These are phyloP conservation scores for Philotrypesis tridentata DNA, from an alignment of 1,140 invertebrate species.

Conservation along the genomic window DNA sequence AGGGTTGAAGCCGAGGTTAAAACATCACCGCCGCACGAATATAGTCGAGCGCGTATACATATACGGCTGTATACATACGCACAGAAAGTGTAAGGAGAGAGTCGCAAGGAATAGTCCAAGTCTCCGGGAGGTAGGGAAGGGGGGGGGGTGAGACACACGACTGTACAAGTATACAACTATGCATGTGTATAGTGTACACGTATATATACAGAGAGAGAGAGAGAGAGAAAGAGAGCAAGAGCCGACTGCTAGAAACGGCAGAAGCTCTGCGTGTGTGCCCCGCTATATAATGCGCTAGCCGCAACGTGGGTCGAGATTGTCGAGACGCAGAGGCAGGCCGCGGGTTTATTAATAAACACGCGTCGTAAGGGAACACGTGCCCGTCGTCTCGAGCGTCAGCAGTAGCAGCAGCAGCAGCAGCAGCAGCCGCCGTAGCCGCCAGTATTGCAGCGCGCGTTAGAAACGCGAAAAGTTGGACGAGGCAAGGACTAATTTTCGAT, in stretches of 20 bases:
- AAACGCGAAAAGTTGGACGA: conserved; percentile 9
- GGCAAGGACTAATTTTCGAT: conserved; percentile 1
- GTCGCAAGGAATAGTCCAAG: neutral
- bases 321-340: conserved; percentile 55
- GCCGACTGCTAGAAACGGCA: neutral
- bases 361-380: conserved; percentile 62
- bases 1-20: neutral
- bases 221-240: too few relatives aligned
- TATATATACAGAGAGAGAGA: neutral
- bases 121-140: too few relatives aligned
- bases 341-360: conserved; percentile 71
- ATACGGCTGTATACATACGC: neutral
- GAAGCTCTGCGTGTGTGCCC: neutral
- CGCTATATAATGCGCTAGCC: neutral
- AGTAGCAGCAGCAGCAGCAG: neutral
- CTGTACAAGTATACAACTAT: too few relatives aligned
- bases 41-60: neutral
- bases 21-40: neutral
- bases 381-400: conserved; percentile 52
- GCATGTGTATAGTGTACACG: neutral
- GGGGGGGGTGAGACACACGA: neutral
- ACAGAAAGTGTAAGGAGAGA: neutral
- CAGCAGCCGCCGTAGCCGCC: too few relatives aligned
- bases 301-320: conserved; percentile 61
- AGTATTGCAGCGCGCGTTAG: neutral